Percentiles rank a stretch among this genome's conserved stretches.
These are phyloP conservation scores for Sylvilagus floridanus DNA, from an alignment of 2,797 vertebrate genomes.

Conservation along the genomic window DNA sequence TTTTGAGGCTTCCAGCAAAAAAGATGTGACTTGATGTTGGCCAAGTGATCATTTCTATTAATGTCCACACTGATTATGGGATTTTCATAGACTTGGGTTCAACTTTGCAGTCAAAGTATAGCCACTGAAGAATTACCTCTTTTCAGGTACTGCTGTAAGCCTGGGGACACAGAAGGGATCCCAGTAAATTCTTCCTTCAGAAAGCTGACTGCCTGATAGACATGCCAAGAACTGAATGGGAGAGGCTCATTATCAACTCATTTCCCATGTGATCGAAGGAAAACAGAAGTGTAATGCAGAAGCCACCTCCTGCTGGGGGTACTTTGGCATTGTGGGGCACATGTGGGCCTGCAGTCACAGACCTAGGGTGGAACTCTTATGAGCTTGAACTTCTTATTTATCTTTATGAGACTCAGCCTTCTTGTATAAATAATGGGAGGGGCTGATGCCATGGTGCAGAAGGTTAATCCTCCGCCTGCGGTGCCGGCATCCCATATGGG, in stretches of 20 bases:
- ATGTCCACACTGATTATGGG: background rate
- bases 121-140: slow-evolving; percentile 30
- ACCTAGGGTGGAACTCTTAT: background rate
- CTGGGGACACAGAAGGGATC: slow-evolving; percentile 3
- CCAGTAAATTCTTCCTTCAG: slow-evolving; percentile 20
- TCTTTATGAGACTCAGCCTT: background rate
- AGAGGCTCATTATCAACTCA: background rate
- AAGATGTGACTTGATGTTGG: slow-evolving; percentile 2
- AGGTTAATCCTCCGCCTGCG: too few species aligned
- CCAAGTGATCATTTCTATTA: slow-evolving; percentile 24
- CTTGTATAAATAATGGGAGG: background rate
- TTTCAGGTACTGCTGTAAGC: background rate
- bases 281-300: background rate
- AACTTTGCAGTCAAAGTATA: slow-evolving; percentile 32
- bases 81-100: slow-evolving; percentile 29
- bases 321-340: background rate
- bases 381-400: background rate
- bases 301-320: background rate
- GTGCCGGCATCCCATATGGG: too few species aligned
- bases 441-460: too few species aligned
- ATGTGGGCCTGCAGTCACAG: background rate
- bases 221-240: background rate
- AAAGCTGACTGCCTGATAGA: background rate
- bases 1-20: background rate
- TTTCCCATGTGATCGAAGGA: background rate